phyloP scores from a whole-genome alignment of 2,888 invertebrate genomes.

The Parapristionchus giblindavisi region DNA sequence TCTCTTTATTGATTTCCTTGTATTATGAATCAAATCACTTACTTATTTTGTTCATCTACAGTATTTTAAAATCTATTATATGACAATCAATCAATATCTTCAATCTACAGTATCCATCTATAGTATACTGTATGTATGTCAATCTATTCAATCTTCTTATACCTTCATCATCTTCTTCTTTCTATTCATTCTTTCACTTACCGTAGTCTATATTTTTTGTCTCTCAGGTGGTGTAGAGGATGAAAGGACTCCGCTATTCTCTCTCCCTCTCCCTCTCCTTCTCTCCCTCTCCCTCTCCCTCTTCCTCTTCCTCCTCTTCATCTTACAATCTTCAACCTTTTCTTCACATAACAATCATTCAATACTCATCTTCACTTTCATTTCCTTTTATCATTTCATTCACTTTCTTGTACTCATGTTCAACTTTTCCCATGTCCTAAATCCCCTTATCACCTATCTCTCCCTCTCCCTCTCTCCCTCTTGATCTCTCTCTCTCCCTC shows the following conservation, averaged over 20 bases:
- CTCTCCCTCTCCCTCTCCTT: conserved; percentile 8
- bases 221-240: conserved; percentile 16
- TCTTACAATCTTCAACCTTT: not conserved
- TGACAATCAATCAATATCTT: too few species aligned
- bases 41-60: too few species aligned
- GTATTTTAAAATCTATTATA: too few species aligned
- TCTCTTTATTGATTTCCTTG: too few species aligned
- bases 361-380: conserved; percentile 2
- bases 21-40: too few species aligned
- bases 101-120: too few species aligned
- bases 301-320: conserved; percentile 25
- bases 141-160: conserved; percentile 4
- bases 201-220: not conserved
- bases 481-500: conserved; percentile 24
- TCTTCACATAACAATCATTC: not conserved
- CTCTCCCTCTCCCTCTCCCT: conserved; percentile 3
- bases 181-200: conserved; percentile 21
- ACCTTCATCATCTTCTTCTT: conserved; percentile 6
- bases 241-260: not conserved
- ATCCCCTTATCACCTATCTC: not conserved
- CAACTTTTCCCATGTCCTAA: not conserved
- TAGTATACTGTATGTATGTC: too few species aligned
- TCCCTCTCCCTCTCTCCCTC: not conserved
- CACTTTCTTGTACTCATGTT: conserved; percentile 29
- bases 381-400: conserved; percentile 19